Percentiles rank a stretch among this genome's conserved stretches.
Conservation (phyloP, 2,888 invertebrate genomes). For the Trichogramma dendrolimi region DNA sequence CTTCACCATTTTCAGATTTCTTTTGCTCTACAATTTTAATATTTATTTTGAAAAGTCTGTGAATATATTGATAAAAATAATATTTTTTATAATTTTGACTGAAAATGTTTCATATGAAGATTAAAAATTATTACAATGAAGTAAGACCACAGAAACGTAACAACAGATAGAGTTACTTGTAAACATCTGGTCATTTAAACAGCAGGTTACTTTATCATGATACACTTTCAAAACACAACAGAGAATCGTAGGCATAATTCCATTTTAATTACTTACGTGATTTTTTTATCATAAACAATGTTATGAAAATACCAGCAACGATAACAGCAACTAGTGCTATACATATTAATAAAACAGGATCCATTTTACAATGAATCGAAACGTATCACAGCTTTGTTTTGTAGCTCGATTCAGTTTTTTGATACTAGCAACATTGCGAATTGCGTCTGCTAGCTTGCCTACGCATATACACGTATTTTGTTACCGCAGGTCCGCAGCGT, state of each 20-base stretch:
- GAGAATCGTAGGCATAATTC: neutral
- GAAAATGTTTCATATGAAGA: neutral
- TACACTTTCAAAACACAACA: neutral
- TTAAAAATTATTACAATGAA: neutral
- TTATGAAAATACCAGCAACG: conserved; percentile 33
- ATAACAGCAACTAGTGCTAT: conserved; percentile 37
- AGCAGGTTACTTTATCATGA: no score
- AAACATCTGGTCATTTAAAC: no score
- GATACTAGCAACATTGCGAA: neutral
- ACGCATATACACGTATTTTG: no score
- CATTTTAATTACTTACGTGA: conserved; percentile 31
- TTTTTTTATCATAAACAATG: conserved; percentile 32
- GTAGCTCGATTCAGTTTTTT: conserved; percentile 11
- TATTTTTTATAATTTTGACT: conserved; percentile 1
- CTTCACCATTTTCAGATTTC: conserved; percentile 46
- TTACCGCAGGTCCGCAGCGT: no score
- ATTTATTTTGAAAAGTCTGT: neutral
- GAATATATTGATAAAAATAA: neutral
- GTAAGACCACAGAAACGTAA: conserved; percentile 26
- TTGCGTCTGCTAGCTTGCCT: neutral
- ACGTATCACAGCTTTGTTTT: no score
- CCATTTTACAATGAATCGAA: conserved; percentile 35
- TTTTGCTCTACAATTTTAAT: conserved; percentile 27
- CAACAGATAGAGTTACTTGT: neutral
- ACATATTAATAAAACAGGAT: conserved; percentile 37